A percentile compares a stretch with the other conserved stretches of the same genome.
phyloP scores from a whole-genome alignment of 2,797 vertebrate species.

The Crenichthys baileyi region DNA sequence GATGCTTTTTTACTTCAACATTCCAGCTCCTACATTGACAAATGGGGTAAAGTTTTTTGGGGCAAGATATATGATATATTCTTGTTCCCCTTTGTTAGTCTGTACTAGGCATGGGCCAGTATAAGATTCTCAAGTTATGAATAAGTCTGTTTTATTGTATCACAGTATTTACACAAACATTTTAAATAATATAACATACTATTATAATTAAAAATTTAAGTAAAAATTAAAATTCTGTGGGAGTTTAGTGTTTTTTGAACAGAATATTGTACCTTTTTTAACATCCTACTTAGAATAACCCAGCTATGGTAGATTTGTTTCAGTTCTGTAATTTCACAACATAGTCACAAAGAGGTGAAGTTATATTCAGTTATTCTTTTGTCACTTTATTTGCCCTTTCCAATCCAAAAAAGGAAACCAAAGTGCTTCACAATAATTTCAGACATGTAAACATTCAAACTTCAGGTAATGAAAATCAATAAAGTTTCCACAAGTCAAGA shows the following conservation, averaged over 20 bases:
- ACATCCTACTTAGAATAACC: neutral
- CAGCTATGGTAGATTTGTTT: neutral
- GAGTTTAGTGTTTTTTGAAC: neutral
- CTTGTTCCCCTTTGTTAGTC: slow-evolving; percentile 43
- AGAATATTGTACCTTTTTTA: neutral
- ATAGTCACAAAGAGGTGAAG: neutral
- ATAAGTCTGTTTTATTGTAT: neutral
- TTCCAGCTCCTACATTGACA: slow-evolving; percentile 55
- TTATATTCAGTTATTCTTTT: no score
- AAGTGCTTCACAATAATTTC: neutral
- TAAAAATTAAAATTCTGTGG: neutral
- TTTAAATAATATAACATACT: neutral
- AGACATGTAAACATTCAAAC: neutral
- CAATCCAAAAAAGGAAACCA: no score
- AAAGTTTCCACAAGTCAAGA: neutral
- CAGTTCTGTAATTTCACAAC: neutral
- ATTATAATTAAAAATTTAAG: neutral
- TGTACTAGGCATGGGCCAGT: slow-evolving; percentile 12
- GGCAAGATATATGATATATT: slow-evolving; percentile 37
- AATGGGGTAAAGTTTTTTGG: slow-evolving; percentile 58
- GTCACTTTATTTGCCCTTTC: no score
- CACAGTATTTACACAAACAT: neutral
- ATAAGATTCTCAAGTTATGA: neutral
- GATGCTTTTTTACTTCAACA: slow-evolving; percentile 55
- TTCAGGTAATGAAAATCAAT: neutral